These are phyloP conservation scores for Noctua janthina DNA, from an alignment of 2,888 invertebrate species.

Conservation along the genomic window DNA sequence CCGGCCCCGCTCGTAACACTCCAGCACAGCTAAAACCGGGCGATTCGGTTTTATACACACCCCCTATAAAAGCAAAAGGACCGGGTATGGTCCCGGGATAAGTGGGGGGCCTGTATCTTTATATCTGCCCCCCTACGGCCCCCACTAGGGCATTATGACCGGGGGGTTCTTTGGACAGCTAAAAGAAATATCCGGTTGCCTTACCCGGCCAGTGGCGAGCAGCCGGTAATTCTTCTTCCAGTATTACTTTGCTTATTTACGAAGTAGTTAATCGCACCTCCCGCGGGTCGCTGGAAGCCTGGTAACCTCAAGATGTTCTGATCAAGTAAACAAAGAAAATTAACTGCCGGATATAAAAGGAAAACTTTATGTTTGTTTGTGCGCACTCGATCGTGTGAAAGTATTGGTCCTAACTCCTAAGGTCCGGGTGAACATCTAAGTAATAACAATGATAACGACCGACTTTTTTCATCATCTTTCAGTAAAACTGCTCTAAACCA, in stretches of 20 bases:
- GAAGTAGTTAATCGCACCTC: conserved; percentile 85
- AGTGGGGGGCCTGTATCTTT: conserved; percentile 90
- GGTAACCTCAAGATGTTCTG: conserved; percentile 67
- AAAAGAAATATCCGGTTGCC: conserved; percentile 90
- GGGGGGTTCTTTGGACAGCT: conserved; percentile 90
- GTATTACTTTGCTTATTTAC: conserved; percentile 87
- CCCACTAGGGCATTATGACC: conserved; percentile 88
- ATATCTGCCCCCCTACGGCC: conserved; percentile 88
- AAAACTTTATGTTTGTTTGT: conserved; percentile 45
- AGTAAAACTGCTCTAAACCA: not conserved
- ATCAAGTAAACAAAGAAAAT: conserved; percentile 63
- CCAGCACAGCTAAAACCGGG: conserved; percentile 90
- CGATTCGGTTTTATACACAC: conserved; percentile 91
- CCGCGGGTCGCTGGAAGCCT: conserved; percentile 73
- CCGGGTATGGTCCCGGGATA: conserved; percentile 88
- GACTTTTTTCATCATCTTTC: not conserved
- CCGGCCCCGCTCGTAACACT: conserved; percentile 89
- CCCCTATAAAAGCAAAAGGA: conserved; percentile 91
- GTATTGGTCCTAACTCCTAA: conserved; percentile 30
- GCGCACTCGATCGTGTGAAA: conserved; percentile 16
- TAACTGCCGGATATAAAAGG: conserved; percentile 51
- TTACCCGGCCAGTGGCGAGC: conserved; percentile 83
- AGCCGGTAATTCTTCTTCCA: conserved; percentile 87
- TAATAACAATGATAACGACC: not conserved
- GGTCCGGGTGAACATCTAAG: not conserved